Percentiles rank a stretch among this genome's conserved stretches.
These are phyloP conservation scores for Protonibea diacanthus DNA, from an alignment of 2,797 vertebrate genomes.

Conservation along the genomic window DNA sequence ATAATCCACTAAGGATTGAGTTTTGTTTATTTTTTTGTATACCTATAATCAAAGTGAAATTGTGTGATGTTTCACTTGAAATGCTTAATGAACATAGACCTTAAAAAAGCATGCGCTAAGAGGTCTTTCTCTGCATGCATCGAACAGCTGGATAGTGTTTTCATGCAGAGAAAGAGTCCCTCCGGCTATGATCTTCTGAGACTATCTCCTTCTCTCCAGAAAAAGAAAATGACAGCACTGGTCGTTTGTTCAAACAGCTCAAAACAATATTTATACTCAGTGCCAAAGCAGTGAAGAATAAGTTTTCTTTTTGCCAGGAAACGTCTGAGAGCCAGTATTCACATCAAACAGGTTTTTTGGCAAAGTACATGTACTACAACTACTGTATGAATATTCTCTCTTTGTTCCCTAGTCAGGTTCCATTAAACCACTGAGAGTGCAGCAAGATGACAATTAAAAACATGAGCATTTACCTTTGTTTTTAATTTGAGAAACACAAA, in stretches of 20 bases:
- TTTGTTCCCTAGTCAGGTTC: not conserved
- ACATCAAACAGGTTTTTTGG: constrained; percentile 3
- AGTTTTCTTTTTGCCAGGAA: constrained; percentile 21
- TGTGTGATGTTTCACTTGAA: constrained; percentile 6
- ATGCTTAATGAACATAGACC: constrained; percentile 20
- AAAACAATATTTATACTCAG: constrained; percentile 34
- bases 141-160: constrained; percentile 52
- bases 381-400: constrained; percentile 9
- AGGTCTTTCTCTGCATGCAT: constrained; percentile 36
- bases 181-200: constrained; percentile 43
- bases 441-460: not conserved
- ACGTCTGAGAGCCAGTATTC: constrained; percentile 6
- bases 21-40: not conserved
- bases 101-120: not conserved
- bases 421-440: not conserved
- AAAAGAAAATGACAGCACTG: not conserved
- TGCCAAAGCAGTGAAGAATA: constrained; percentile 5
- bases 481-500: not conserved
- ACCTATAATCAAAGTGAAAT: constrained; percentile 6
- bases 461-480: not conserved
- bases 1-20: not conserved
- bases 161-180: constrained; percentile 43
- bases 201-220: not conserved
- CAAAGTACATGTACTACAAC: not conserved
- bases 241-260: constrained; percentile 42